phyloP scores from a whole-genome alignment of 2,888 invertebrate species.

The Rhingia rostrata region DNA sequence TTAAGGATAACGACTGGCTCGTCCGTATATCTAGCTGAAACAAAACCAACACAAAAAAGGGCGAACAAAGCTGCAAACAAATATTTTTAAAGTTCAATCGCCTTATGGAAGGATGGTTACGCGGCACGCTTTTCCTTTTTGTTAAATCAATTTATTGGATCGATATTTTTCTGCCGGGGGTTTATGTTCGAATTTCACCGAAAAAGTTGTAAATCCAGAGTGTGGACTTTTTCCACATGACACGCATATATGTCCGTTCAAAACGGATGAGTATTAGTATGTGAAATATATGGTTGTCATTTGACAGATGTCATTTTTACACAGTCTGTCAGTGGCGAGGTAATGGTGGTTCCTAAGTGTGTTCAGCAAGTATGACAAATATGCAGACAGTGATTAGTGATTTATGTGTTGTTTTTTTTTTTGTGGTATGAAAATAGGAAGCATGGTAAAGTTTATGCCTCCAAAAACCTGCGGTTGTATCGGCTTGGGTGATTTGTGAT shows the following conservation, averaged over 20 bases:
- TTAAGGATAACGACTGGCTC: constrained; percentile 47
- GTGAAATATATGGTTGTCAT: constrained; percentile 26
- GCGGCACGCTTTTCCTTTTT: constrained; percentile 41
- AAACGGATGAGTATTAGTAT: not conserved
- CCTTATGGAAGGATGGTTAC: constrained; percentile 24
- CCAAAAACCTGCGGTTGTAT: no score
- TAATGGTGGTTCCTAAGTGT: no score
- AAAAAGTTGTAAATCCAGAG: constrained; percentile 11
- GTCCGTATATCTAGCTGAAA: not conserved
- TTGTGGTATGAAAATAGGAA: no score
- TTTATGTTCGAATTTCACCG: constrained; percentile 34
- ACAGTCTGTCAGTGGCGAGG: constrained; percentile 5
- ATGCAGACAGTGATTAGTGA: no score
- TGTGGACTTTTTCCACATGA: constrained; percentile 20
- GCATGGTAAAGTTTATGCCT: no score
- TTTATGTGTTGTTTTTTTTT: no score
- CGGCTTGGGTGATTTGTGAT: no score
- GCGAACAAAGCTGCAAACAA: not conserved
- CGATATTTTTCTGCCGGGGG: constrained; percentile 25
- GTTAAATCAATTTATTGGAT: constrained; percentile 66
- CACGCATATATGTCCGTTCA: constrained; percentile 5
- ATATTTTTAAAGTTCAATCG: constrained; percentile 55
- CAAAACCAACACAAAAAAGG: not conserved
- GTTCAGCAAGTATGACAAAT: no score
- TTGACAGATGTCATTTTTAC: constrained; percentile 40